Evolutionary conservation across 2,888 invertebrate genomes (phyloP).

Genomic region (Zaprionus lineosus): DNA sequence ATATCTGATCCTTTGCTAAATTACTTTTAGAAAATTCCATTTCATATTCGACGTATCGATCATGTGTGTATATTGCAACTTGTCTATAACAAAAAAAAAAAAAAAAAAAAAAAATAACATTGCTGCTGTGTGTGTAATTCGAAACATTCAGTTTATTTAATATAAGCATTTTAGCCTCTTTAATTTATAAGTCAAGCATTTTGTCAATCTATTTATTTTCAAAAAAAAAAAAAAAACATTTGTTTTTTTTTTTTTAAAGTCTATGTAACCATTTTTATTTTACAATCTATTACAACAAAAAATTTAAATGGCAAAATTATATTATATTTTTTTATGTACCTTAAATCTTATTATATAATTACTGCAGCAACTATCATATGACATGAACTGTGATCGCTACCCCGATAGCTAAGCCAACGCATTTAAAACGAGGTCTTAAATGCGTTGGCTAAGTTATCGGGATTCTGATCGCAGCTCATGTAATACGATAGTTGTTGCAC

Average conservation of each 20-base stretch:
- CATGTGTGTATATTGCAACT: background rate
- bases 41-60: background rate
- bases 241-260: slow-evolving; percentile 24
- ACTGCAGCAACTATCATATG: too few relatives aligned
- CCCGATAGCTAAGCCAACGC: too few relatives aligned
- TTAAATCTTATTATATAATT: too few relatives aligned
- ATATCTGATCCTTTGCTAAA: too few relatives aligned
- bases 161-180: slow-evolving; percentile 50
- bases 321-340: too few relatives aligned
- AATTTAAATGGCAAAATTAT: slow-evolving; percentile 20
- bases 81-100: background rate
- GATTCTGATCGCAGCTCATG: too few relatives aligned
- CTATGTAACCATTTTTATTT: slow-evolving; percentile 11
- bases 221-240: slow-evolving; percentile 7
- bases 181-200: slow-evolving; percentile 53
- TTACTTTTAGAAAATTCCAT: background rate
- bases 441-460: too few relatives aligned
- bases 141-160: slow-evolving; percentile 60
- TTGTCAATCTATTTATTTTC: slow-evolving; percentile 65
- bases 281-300: slow-evolving; percentile 5
- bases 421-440: too few relatives aligned
- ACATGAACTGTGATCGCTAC: too few relatives aligned
- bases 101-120: too few relatives aligned
- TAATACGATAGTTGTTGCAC: too few relatives aligned
- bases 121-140: slow-evolving; percentile 41